Conservation (phyloP, 2,113 vertebrate genomes). For the Myiopsitta monachus region DNA sequence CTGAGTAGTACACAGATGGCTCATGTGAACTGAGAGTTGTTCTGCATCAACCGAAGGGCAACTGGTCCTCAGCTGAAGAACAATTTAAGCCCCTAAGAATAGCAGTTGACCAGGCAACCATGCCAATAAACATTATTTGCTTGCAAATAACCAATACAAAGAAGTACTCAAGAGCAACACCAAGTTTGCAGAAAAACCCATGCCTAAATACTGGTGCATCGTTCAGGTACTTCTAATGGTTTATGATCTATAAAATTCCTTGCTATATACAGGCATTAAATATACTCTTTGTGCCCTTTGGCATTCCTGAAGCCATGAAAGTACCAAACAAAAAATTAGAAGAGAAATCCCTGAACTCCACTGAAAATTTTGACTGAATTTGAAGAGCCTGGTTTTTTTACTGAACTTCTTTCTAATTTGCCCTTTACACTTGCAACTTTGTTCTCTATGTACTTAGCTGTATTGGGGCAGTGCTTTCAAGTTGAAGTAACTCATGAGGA, state of each 20-base stretch:
- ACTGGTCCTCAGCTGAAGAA: not conserved
- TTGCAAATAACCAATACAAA: not conserved
- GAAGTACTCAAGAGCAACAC: not conserved
- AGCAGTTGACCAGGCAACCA: not conserved
- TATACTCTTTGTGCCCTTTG: not conserved
- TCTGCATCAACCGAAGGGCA: not conserved
- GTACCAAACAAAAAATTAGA: not conserved
- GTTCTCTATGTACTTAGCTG: not conserved
- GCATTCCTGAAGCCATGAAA: not conserved
- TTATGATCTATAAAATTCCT: not conserved
- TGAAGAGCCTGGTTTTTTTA: not conserved
- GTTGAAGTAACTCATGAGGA: not conserved
- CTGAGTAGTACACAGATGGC: not conserved
- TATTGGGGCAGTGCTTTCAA: not conserved
- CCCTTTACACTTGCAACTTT: not conserved
- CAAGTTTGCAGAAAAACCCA: not conserved
- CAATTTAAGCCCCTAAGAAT: not conserved
- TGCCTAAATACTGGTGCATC: not conserved
- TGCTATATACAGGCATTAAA: not conserved
- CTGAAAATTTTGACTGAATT: not conserved
- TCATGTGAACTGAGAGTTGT: not conserved
- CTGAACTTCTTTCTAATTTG: not conserved
- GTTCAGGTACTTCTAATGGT: not conserved
- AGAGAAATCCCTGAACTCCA: not conserved
- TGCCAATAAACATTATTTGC: not conserved